A percentile compares a stretch with the other conserved stretches of the same genome.
phyloP scores from a whole-genome alignment of 2,113 vertebrate species.

The Phodopus roborovskii region DNA sequence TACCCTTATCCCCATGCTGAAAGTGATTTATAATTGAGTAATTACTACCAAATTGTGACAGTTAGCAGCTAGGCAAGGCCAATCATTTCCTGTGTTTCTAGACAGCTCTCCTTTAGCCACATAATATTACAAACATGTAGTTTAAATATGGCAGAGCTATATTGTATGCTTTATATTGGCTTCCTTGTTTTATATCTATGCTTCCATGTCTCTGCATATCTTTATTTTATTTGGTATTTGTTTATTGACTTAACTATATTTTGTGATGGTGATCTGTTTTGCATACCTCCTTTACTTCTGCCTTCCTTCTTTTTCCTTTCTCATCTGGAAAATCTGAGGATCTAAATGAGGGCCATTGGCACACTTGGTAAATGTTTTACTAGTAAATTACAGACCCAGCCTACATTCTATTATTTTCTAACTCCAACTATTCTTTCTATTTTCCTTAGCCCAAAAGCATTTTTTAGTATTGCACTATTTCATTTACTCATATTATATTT shows the following conservation, averaged over 20 bases:
- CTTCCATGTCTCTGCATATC: not conserved
- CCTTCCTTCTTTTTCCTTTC: not conserved
- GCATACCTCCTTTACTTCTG: not conserved
- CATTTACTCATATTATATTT: not conserved
- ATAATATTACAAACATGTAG: not conserved
- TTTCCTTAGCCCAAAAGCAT: not conserved
- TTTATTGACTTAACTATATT: not conserved
- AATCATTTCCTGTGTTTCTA: not conserved
- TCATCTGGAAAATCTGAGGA: not conserved
- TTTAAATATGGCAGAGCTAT: not conserved
- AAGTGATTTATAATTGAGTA: not conserved
- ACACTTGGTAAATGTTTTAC: not conserved
- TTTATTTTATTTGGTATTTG: not conserved
- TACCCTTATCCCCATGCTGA: not conserved
- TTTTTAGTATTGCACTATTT: not conserved
- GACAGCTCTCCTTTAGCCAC: not conserved
- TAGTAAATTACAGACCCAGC: not conserved
- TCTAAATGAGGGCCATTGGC: not conserved
- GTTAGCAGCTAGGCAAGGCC: not conserved
- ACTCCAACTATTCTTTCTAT: not conserved
- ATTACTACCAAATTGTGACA: not conserved
- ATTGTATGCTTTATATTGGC: not conserved
- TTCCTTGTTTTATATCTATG: not conserved
- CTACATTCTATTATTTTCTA: not conserved
- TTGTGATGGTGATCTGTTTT: not conserved